Percentiles rank a stretch among this genome's conserved stretches.
phyloP scores from a whole-genome alignment of 2,113 vertebrate species.

The Tragelaphus buxtoni region DNA sequence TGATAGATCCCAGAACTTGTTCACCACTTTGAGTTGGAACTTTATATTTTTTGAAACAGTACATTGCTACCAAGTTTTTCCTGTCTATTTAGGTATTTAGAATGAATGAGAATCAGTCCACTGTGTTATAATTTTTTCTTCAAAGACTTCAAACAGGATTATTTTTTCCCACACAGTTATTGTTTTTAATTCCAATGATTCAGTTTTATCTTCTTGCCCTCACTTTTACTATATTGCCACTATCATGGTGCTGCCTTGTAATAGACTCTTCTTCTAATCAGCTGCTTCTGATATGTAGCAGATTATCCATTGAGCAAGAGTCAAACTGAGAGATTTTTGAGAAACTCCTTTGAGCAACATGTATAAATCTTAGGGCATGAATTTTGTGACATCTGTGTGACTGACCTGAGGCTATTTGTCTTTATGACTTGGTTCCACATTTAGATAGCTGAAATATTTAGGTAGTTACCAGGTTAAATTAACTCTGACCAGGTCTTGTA shows the following conservation, averaged over 20 bases:
- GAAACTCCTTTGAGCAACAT: neutral
- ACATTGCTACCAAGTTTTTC: neutral
- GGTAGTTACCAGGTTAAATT: neutral
- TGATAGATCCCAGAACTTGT: neutral
- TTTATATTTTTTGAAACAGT: neutral
- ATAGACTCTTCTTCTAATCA: neutral
- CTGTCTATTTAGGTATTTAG: neutral
- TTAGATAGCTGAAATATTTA: constrained; percentile 1
- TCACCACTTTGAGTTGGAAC: neutral
- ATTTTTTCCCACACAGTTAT: neutral
- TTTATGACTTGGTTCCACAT: neutral
- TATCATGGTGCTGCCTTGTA: neutral
- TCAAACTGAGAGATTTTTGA: neutral
- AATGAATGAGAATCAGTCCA: neutral
- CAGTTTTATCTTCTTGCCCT: neutral
- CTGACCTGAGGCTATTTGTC: neutral
- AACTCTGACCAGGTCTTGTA: neutral
- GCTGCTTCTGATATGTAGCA: neutral
- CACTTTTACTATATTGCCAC: neutral
- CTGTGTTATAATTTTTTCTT: neutral
- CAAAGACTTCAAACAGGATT: neutral
- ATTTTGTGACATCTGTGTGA: neutral
- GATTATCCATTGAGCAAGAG: neutral
- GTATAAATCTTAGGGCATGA: neutral
- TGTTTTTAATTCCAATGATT: neutral